phyloP scores from a whole-genome alignment of 2,797 vertebrate genomes.

The Mormyrus hasselquistii region DNA sequence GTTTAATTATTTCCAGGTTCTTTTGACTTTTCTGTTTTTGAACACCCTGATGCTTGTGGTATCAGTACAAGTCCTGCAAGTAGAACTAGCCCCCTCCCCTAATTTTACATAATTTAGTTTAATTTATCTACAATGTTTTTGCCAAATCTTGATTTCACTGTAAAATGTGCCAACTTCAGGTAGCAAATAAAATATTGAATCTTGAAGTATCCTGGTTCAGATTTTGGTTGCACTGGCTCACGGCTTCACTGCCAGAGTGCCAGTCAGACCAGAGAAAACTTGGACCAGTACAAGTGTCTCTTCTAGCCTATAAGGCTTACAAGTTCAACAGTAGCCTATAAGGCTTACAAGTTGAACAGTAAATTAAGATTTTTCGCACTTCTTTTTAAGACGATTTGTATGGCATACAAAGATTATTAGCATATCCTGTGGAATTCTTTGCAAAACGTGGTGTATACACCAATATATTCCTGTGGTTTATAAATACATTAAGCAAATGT shows the following conservation, averaged over 20 bases:
- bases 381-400: neutral
- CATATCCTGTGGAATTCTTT: neutral
- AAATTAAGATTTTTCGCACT: neutral
- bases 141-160: neutral
- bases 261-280: neutral
- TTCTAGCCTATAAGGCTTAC: neutral
- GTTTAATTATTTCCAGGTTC: no score
- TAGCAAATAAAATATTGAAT: neutral
- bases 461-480: neutral
- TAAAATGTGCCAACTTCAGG: neutral
- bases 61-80: neutral
- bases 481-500: neutral
- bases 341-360: neutral
- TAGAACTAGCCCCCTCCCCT: neutral
- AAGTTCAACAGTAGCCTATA: neutral
- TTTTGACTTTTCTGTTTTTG: neutral
- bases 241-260: neutral
- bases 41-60: neutral
- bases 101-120: neutral
- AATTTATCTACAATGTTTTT: neutral
- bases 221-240: neutral
- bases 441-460: neutral
- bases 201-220: neutral
- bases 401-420: neutral
- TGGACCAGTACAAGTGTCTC: neutral